These are phyloP conservation scores for Aleadryas rufinucha DNA, from an alignment of 2,113 vertebrate species.

Conservation along the genomic window DNA sequence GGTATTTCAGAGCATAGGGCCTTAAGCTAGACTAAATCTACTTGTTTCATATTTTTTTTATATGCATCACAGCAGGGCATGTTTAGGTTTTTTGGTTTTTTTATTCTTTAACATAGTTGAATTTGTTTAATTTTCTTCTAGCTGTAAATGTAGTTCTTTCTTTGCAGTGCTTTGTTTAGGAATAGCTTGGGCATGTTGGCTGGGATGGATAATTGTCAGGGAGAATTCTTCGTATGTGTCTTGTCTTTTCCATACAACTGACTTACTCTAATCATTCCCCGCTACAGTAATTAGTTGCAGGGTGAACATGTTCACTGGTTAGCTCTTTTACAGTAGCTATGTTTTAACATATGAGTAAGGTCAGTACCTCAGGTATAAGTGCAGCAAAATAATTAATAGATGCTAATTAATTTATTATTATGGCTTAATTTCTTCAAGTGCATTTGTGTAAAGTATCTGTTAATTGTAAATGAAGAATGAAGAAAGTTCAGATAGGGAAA, in stretches of 20 bases:
- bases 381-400: conserved; percentile 33
- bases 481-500: background rate
- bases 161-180: background rate
- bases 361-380: conserved; percentile 25
- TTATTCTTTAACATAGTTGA: background rate
- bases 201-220: background rate
- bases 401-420: conserved; percentile 15
- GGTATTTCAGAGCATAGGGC: background rate
- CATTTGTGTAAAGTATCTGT: background rate
- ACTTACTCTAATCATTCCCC: background rate
- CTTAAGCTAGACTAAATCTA: background rate
- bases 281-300: background rate
- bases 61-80: background rate
- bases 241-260: background rate
- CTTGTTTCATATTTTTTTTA: background rate
- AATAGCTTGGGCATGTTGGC: background rate
- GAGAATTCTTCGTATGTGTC: background rate
- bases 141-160: background rate
- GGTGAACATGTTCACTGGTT: background rate
- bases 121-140: background rate
- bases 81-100: background rate
- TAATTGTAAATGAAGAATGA: conserved; percentile 14
- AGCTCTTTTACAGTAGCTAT: background rate
- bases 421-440: conserved; percentile 9
- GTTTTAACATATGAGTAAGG: background rate